Percentiles rank a stretch among this genome's conserved stretches.
These are phyloP conservation scores for Psettodes erumei DNA, from an alignment of 2,113 vertebrate genomes.

Conservation along the genomic window DNA sequence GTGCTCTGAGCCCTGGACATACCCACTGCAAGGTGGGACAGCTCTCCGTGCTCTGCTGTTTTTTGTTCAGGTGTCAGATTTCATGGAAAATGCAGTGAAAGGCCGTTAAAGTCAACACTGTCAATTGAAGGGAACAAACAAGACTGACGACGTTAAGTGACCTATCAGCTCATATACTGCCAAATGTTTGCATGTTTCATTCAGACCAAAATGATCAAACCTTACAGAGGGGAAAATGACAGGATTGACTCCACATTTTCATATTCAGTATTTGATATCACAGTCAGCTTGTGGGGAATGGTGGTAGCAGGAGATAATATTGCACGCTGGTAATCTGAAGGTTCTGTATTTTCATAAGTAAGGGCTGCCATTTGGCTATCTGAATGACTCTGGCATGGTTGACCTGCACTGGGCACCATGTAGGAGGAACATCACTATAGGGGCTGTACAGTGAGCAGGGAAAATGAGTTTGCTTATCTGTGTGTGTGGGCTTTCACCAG, in stretches of 20 bases:
- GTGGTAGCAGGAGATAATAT: slow-evolving; percentile 7
- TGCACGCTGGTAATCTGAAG: slow-evolving; percentile 19
- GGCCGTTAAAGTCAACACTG: background rate
- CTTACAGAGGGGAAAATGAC: background rate
- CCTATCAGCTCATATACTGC: too few relatives aligned
- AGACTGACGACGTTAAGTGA: background rate
- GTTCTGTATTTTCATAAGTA: slow-evolving; percentile 54
- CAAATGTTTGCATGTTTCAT: background rate
- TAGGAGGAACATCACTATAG: slow-evolving; percentile 35
- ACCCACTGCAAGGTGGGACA: background rate
- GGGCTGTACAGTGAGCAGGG: slow-evolving; percentile 4
- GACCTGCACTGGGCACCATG: slow-evolving; percentile 53
- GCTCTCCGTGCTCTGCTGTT: background rate
- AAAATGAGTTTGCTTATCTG: slow-evolving; percentile 37
- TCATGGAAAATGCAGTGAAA: slow-evolving; percentile 4
- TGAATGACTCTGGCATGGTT: slow-evolving; percentile 25
- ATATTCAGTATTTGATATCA: too few relatives aligned
- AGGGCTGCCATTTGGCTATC: slow-evolving; percentile 56
- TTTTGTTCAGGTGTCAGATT: slow-evolving; percentile 9
- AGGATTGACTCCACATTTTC: background rate
- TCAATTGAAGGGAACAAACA: background rate
- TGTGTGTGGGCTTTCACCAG: slow-evolving; percentile 1
- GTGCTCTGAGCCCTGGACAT: background rate
- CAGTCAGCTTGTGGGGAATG: slow-evolving; percentile 12
- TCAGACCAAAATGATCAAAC: background rate